phyloP scores from a whole-genome alignment of 1,140 invertebrate genomes.

The Solenopsis fugax region DNA sequence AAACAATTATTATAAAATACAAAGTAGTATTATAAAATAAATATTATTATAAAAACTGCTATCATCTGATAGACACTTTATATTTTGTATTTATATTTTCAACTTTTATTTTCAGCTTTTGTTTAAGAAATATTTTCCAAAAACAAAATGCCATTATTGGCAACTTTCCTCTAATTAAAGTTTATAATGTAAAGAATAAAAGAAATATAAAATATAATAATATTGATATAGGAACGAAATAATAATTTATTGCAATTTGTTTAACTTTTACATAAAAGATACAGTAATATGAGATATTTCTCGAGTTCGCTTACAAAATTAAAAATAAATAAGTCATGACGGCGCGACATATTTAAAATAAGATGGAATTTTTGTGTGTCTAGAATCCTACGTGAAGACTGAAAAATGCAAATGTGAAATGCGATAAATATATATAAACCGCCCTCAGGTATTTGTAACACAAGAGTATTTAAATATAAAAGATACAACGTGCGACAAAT shows the following conservation, averaged over 20 bases:
- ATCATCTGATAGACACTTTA: no score
- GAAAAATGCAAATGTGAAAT: conserved; percentile 19
- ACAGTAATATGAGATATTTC: not conserved
- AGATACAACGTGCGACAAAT: not conserved
- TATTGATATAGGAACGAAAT: not conserved
- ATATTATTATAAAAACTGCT: no score
- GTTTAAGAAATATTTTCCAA: no score
- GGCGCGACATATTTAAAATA: conserved; percentile 46
- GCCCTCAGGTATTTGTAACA: not conserved
- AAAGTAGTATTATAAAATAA: no score
- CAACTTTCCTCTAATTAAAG: not conserved
- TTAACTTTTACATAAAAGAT: not conserved
- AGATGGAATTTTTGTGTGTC: conserved; percentile 29
- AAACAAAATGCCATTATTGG: no score
- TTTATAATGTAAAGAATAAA: not conserved
- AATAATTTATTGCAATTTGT: not conserved
- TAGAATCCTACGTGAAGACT: conserved; percentile 14
- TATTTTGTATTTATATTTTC: no score
- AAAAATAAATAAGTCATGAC: conserved; percentile 39
- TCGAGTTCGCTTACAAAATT: conserved; percentile 20
- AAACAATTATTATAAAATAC: no score
- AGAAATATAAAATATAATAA: conserved; percentile 1
- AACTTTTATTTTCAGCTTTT: no score
- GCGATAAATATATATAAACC: conserved; percentile 35
- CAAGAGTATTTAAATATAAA: not conserved